These are phyloP conservation scores for Manduca sexta DNA, from an alignment of 1,140 invertebrate species.

Conservation along the genomic window DNA sequence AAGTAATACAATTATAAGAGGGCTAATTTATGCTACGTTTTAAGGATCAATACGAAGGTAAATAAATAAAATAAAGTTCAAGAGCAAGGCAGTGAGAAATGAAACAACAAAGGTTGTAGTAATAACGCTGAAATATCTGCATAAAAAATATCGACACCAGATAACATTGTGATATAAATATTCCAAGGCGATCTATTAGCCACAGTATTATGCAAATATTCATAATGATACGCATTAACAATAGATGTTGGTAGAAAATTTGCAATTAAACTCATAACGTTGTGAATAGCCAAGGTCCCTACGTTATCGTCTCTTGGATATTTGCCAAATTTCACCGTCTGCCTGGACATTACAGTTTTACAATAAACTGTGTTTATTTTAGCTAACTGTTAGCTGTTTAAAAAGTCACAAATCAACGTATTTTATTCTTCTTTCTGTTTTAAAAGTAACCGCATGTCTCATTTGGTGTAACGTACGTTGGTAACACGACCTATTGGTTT, in stretches of 20 bases:
- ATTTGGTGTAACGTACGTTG: constrained; percentile 1
- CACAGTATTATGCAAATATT: constrained; percentile 12
- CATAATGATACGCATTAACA: constrained; percentile 6
- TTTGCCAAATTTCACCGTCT: constrained; percentile 22
- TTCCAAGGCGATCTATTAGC: constrained; percentile 6
- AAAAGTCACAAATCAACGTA: constrained; percentile 17
- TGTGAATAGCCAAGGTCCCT: constrained; percentile 18
- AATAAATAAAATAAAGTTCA: constrained; percentile 4
- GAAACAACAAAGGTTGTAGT: neutral
- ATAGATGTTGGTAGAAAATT: constrained; percentile 18
- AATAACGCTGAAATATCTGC: neutral
- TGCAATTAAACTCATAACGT: constrained; percentile 23
- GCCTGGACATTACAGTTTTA: constrained; percentile 21
- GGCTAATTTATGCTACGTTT: too few species aligned
- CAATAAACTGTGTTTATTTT: constrained; percentile 30
- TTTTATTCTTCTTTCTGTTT: constrained; percentile 1
- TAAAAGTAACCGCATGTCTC: constrained; percentile 10
- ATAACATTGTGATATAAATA: constrained; percentile 6
- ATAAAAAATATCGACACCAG: neutral
- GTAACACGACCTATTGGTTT: constrained; percentile 2
- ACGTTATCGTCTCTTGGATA: constrained; percentile 13
- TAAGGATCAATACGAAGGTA: neutral
- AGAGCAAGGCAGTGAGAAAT: neutral
- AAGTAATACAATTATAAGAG: too few species aligned
- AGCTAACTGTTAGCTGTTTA: constrained; percentile 18